Evolutionary conservation across 2,113 vertebrate species (phyloP), one percentile per base, ranked within the genome.

Genomic region (Phyllostomus discolor): DNA sequence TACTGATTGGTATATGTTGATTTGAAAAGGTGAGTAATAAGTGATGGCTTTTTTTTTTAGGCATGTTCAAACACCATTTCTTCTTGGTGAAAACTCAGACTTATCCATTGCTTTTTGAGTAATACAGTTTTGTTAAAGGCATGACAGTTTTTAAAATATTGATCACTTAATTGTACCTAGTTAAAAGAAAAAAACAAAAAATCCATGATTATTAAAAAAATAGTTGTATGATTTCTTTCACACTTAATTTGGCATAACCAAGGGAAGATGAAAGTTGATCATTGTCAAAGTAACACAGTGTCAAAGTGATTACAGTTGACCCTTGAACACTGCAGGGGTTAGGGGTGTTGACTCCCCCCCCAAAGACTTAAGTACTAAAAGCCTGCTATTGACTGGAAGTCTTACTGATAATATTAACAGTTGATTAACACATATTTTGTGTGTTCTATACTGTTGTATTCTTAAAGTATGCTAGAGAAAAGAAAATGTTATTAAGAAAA

Each of bases 101-200:
- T 91, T 94, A 88, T 10, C 4, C n/a, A 8, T 73, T 95, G 59
- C 8, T 79, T 83, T 97, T 94, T 78, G 52, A 85, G 26, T 72
- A 88, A 33, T 86, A 41, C 11, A 64, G 33, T 82, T 95, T 96
- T 85, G 12, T 72, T 88, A 80, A 95, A 72, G 41, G 46, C 35
- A 33, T 57, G n/a, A 4, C 9, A 33, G 3, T 43, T 82, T 92
- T 90, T 28, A 24, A 66, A 86, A 67, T 91, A 81, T 31, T 50
- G 15, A 31, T 43, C 41, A 82, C 19, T 87, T 95, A 41, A 3
- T 85, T 80, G 24, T 31, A 78, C 2, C 24, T 80, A 59, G 15
- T 35, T 85, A 59, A 94, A 79, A 28, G 64, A 19, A 73, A 19
- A 81, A 91, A 80, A 33, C 5, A 52, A 59, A 84, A 46, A 38